These are phyloP conservation scores for Apis dorsata DNA, from an alignment of 1,140 invertebrate species.

Conservation along the genomic window DNA sequence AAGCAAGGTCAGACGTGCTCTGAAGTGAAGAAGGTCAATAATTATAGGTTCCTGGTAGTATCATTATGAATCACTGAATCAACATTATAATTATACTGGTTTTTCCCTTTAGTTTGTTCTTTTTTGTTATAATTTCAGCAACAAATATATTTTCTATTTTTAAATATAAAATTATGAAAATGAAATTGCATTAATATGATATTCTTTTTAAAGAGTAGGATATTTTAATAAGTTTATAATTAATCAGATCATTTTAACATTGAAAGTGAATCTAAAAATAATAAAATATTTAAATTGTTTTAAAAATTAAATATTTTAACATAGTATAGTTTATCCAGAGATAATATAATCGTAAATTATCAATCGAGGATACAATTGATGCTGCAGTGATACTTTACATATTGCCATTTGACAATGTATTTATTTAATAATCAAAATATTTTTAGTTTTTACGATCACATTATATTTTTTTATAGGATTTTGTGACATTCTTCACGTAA, in stretches of 20 bases:
- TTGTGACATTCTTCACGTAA: too few species aligned
- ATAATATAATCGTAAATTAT: too few species aligned
- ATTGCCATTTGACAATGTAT: neutral
- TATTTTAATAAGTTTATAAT: neutral
- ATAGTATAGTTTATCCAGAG: too few species aligned
- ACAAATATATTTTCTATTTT: neutral
- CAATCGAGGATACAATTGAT: too few species aligned
- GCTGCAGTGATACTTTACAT: too few species aligned
- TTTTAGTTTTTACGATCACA: too few species aligned
- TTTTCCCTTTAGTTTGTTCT: constrained; percentile 19
- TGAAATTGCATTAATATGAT: neutral
- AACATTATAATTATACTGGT: constrained; percentile 11
- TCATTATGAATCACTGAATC: constrained; percentile 27
- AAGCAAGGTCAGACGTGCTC: constrained; percentile 31
- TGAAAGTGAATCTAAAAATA: neutral
- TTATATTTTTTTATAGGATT: too few species aligned
- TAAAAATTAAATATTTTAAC: neutral
- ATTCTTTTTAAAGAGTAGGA: neutral
- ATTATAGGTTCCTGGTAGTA: constrained; percentile 23
- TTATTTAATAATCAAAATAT: neutral
- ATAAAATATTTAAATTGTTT: neutral
- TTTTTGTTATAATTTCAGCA: neutral
- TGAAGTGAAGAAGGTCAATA: constrained; percentile 52
- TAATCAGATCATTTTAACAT: neutral
- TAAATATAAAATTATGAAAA: neutral